Base-by-base conservation (phyloP, 2,888 invertebrate genomes). In the Stegophylla sp. region DNA sequence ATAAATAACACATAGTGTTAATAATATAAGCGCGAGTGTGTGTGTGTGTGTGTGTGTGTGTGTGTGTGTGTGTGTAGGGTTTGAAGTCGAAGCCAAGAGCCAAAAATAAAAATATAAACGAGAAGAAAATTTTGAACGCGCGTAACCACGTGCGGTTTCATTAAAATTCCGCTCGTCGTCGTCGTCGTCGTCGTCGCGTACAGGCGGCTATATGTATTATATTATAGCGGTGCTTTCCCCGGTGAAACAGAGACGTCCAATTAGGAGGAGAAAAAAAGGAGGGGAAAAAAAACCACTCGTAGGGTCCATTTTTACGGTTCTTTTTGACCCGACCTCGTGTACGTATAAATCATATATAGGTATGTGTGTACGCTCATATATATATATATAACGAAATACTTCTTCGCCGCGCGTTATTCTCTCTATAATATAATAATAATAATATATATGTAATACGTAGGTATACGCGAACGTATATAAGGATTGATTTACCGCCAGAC, bases 291-390 rank as follows among this genome's bases (percentile, higher is more conserved):
- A 48, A 9, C 23, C 63, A 23, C 61, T 20, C 9, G 12, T n/a
- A 53, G 64, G 51, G 76, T 53, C 66, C 43, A 76, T 76, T 76
- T 76, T 76, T 76, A 76, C 76, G 66, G 76, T 66, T 48, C n/a
- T 43, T 76, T 66, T 43, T 53, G 53, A 43, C n/a, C 75, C 41
- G 10, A 7, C 51, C 15, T 1, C 28, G 3, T 34, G 34, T 34
- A 34, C 34, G 34, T 34, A 34, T 34, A 34, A 34, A 34, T 34
- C 34, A 34, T 34, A 34, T 7, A 34, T 12, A 20, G 1, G 20
- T 10, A 20, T 2, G 20, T n/a, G 7, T 7, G n/a, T n/a, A 20
- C 20, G n/a, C 51, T 7, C 7, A 51, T 20, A 15, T 3, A 15
- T 3, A 51, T 20, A 20, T 20, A 51, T 20, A 20, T 51, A 20